phyloP scores from a whole-genome alignment of 2,888 invertebrate species.

The Trileptium ribeirensis region DNA sequence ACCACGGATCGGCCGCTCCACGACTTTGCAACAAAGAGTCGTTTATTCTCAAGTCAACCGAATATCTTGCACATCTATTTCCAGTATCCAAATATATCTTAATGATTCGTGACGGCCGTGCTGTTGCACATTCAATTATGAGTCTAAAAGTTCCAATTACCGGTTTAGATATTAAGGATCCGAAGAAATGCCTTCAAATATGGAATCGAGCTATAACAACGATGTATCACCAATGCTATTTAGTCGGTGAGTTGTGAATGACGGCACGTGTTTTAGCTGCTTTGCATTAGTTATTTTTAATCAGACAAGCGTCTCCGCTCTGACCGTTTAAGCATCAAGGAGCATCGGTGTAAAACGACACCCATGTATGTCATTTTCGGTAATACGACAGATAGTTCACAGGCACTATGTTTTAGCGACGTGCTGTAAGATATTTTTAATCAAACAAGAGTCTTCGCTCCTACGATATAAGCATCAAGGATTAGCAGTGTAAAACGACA shows the following conservation, averaged over 20 bases:
- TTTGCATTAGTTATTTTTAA: too few species aligned
- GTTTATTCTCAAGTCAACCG: constrained; percentile 89
- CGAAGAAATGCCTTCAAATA: constrained; percentile 85
- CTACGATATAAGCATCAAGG: too few species aligned
- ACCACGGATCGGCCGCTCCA: constrained; percentile 67
- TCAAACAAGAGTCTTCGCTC: too few species aligned
- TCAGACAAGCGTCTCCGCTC: too few species aligned
- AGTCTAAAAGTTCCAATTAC: constrained; percentile 78
- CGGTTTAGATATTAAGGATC: constrained; percentile 87
- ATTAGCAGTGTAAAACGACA: too few species aligned
- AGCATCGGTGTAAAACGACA: too few species aligned
- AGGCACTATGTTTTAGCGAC: too few species aligned
- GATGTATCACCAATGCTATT: constrained; percentile 86
- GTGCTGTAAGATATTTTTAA: too few species aligned
- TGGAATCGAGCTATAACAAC: constrained; percentile 92
- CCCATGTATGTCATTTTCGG: too few species aligned
- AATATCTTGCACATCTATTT: constrained; percentile 85
- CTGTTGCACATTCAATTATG: constrained; percentile 96
- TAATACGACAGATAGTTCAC: too few species aligned
- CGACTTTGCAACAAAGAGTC: constrained; percentile 98
- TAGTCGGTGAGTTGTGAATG: constrained; percentile 59
- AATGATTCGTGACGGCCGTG: constrained; percentile 95
- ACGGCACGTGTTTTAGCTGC: too few species aligned
- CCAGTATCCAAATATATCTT: constrained; percentile 95
- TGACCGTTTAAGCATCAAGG: too few species aligned